Evolutionary conservation across 2,113 vertebrate species (phyloP), one percentile per base, ranked within the genome.

Genomic region (Rissa tridactyla): DNA sequence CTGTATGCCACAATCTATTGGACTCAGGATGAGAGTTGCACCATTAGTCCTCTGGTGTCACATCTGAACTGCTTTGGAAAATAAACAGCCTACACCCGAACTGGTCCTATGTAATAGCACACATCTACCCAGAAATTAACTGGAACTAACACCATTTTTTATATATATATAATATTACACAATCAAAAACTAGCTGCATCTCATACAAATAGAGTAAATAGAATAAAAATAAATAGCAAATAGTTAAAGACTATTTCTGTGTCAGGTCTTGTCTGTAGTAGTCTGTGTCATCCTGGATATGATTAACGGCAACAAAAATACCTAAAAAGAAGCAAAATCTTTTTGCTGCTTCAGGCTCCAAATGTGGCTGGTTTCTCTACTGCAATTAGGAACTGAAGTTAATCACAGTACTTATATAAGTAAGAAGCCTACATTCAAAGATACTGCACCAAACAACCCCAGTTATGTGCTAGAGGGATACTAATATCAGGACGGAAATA

Each of bases 1-100:
- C 9, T 1, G 36, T 49, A 90, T 94, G 95, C 73, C 93, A 94
- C 84, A 91, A 88, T 72, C 92, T 89, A 95, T 94, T 55, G 90
- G 55, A 86, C 51, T 94, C 90, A 89, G 61, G n/a, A 76, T 49
- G 27, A 70, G 71, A 92, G 57, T 92, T 95, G 62, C 0, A 11
- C 58, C 88, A 89, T 88, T 84, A 89, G 94, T 51, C 44, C 70
- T 90, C 58, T 88, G 52, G 84, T 88, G 47, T 90, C 91, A 94
- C 80, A 82, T 88, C 47, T 77, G 69, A 90, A 82, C 57, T 47
- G 42, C 30, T 58, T 47, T 68, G 58, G 80, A 78, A 90, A 88
- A 88, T 46, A 80, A 94, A 90, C 32, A 93, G n/a, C 26, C 34
- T 42, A 65, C 4, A 91, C 4, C 15, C 34, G 61, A 81, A 65